A percentile compares a stretch with the other conserved stretches of the same genome.
phyloP scores from a whole-genome alignment of 2,888 invertebrate genomes.

The Dicranocentrus wangi region DNA sequence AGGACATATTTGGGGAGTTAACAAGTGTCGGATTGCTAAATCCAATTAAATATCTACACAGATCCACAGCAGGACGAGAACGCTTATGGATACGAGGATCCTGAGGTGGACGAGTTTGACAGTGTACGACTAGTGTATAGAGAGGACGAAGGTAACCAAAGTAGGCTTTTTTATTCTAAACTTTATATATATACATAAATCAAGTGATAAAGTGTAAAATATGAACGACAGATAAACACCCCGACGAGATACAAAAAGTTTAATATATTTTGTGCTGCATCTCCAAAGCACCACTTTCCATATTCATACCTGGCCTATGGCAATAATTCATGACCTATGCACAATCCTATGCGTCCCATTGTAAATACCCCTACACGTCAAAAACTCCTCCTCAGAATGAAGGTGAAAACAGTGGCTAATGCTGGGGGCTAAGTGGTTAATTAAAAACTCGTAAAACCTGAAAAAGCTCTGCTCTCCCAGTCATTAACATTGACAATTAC shows the following conservation, averaged over 20 bases:
- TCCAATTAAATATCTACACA: constrained; percentile 14
- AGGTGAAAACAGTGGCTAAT: not conserved
- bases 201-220: not conserved
- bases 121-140: constrained; percentile 72
- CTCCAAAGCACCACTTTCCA: not conserved
- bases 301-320: constrained; percentile 14
- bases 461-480: too few species aligned
- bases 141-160: constrained; percentile 72
- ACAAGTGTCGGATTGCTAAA: constrained; percentile 13
- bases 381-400: too few species aligned
- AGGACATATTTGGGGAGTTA: constrained; percentile 40
- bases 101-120: constrained; percentile 72
- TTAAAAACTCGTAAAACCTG: constrained; percentile 17
- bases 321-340: constrained; percentile 25
- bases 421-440: constrained; percentile 13
- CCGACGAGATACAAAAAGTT: not conserved
- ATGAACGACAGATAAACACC: constrained; percentile 24
- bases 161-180: too few species aligned
- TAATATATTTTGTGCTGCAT: not conserved
- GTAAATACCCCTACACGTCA: too few species aligned
- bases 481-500: too few species aligned
- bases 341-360: too few species aligned
- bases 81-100: constrained; percentile 71
- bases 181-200: not conserved
- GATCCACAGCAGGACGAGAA: constrained; percentile 58